phyloP scores from a whole-genome alignment of 2,797 vertebrate genomes.

The Sternotherus odoratus region DNA sequence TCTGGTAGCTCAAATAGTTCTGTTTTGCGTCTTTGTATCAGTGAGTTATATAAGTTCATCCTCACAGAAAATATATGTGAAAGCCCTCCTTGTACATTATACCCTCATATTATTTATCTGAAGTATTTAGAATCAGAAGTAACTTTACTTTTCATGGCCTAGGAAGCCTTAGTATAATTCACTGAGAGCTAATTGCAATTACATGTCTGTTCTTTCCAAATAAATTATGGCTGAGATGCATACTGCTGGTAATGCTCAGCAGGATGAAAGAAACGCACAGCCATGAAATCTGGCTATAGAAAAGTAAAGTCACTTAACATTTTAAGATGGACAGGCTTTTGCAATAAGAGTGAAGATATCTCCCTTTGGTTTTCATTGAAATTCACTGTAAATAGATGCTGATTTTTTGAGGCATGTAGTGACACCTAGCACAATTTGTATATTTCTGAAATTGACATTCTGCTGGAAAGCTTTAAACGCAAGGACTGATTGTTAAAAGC shows the following conservation, averaged over 20 bases:
- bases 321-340: background rate
- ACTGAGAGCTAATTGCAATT: constrained; percentile 31
- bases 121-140: background rate
- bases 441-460: background rate
- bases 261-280: constrained; percentile 22
- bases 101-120: background rate
- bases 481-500: background rate
- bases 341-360: background rate
- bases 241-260: constrained; percentile 5
- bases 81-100: background rate
- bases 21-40: no score
- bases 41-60: background rate
- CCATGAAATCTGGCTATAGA: constrained; percentile 20
- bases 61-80: background rate
- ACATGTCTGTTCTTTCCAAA: constrained; percentile 55
- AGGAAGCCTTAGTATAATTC: constrained; percentile 12
- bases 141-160: constrained; percentile 5
- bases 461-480: background rate
- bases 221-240: constrained; percentile 36
- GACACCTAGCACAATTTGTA: background rate
- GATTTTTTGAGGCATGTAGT: background rate
- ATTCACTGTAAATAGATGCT: background rate
- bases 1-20: background rate
- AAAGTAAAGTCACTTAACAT: constrained; percentile 32
- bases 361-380: background rate